Percentiles rank a stretch among this genome's conserved stretches.
Conservation (phyloP, 2,888 invertebrate species). For the Phortica okadai region DNA sequence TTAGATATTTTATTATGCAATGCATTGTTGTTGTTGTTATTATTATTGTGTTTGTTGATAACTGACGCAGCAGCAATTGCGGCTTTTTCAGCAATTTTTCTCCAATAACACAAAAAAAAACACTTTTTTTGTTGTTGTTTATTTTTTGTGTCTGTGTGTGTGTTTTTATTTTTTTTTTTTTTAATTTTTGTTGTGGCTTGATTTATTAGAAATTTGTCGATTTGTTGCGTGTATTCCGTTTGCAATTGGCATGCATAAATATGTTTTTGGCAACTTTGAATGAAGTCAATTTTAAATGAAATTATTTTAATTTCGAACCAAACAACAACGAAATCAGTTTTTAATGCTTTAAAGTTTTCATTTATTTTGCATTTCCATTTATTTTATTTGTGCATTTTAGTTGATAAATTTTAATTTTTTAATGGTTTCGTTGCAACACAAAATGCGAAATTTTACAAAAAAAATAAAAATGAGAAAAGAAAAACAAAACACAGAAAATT, state of each 20-base stretch:
- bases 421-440: constrained; percentile 43
- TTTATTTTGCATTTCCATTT: background rate
- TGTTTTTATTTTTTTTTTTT: constrained; percentile 9
- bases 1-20: constrained; percentile 15
- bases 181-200: constrained; percentile 29
- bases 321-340: too few relatives aligned
- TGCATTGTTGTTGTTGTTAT: constrained; percentile 23
- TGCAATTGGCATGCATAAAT: too few relatives aligned
- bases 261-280: too few relatives aligned
- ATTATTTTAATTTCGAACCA: too few relatives aligned
- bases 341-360: background rate
- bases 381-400: constrained; percentile 13
- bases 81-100: background rate
- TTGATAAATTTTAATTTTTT: constrained; percentile 45
- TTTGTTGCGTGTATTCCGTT: constrained; percentile 14
- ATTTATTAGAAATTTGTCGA: constrained; percentile 68
- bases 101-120: background rate
- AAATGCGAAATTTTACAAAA: constrained; percentile 41
- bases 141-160: background rate
- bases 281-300: too few relatives aligned
- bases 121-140: constrained; percentile 9
- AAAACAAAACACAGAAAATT: too few relatives aligned
- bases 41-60: constrained; percentile 10
- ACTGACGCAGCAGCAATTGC: constrained; percentile 12
- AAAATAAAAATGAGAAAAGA: background rate